Percentiles rank a stretch among this genome's conserved stretches.
Evolutionary conservation across 1,140 invertebrate genomes (phyloP).

Genomic region (Pseudobourletiella spinata): DNA sequence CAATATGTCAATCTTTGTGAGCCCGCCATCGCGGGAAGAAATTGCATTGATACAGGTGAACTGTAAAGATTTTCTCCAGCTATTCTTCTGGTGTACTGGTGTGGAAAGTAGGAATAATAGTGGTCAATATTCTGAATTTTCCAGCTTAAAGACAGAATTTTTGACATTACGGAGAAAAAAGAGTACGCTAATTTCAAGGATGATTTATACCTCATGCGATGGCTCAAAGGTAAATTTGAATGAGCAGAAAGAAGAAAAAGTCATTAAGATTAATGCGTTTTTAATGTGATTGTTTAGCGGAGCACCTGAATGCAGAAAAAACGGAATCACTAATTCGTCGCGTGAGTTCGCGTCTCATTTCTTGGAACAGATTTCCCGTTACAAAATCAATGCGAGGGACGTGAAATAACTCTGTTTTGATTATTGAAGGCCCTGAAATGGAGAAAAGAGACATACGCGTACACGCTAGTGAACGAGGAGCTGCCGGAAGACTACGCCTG

Average conservation of each 20-base stretch:
- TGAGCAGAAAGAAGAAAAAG: too few relatives aligned
- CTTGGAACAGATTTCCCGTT: neutral
- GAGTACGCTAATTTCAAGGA: neutral
- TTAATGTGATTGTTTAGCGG: too few relatives aligned
- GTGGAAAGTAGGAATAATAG: neutral
- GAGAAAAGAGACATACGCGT: neutral
- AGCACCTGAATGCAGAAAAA: conserved; percentile 1
- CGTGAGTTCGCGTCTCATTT: neutral
- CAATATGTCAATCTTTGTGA: neutral
- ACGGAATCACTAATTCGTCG: neutral
- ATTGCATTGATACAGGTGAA: conserved; percentile 5
- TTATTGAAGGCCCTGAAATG: neutral
- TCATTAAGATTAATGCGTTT: too few relatives aligned
- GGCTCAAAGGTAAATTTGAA: conserved; percentile 1
- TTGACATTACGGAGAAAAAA: neutral
- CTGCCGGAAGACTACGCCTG: neutral
- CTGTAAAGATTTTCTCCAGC: neutral
- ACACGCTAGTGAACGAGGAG: neutral
- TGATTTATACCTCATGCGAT: conserved; percentile 4
- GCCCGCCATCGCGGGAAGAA: neutral
- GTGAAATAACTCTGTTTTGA: neutral
- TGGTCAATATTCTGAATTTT: neutral
- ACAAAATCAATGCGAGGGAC: neutral
- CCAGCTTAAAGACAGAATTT: conserved; percentile 1
- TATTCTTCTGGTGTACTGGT: neutral